Base-by-base conservation (phyloP, 2,113 vertebrate genomes). In the Neofelis nebulosa region DNA sequence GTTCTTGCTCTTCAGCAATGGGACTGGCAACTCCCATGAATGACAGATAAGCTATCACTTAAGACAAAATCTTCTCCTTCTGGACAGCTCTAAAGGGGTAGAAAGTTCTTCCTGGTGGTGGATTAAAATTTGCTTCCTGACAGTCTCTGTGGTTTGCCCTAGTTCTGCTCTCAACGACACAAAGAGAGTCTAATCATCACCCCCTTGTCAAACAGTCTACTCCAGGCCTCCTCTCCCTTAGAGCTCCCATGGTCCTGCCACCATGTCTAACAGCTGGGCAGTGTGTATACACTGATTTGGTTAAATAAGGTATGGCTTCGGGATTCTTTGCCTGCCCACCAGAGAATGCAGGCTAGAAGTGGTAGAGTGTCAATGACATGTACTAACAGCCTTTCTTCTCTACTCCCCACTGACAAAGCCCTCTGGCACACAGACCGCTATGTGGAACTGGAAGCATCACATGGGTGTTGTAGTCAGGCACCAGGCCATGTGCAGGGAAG, bases 1-100 rank as follows among this genome's bases (percentile, higher is more conserved):
- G 76, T 89, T 91, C 88, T 94, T 68, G 55, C 89, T 98, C 91
- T 92, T 95, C 68, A 88, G 84, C 85, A 88, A 57, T 57, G 84
- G 61, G 71, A 89, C 81, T 45, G 68, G 66, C 52, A 97, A 66
- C 78, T 97, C 85, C 85, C 52, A 74, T 71, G 97, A 92, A 36
- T 91, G n/a, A 48, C 61, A 89, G 55, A 95, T 61, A 98, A 86
- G 95, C 12, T 1, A 88, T 97, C 80, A 55, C 68, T 96, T 87
- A 94, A 29, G 65, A 74, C 84, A 97, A 91, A 94, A 79, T 71
- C 91, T 95, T 96, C 11, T 29, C 69, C 33, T 79, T 85, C 82
- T 96, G 76, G 55, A 81, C 61, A 95, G 93, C 55, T 81, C 36
- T 63, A 73, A 93, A 92, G 61, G 52, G 12, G 27, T 81, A 91